phyloP scores from a whole-genome alignment of 2,888 invertebrate genomes.

The Noctuana brunneofusca region DNA sequence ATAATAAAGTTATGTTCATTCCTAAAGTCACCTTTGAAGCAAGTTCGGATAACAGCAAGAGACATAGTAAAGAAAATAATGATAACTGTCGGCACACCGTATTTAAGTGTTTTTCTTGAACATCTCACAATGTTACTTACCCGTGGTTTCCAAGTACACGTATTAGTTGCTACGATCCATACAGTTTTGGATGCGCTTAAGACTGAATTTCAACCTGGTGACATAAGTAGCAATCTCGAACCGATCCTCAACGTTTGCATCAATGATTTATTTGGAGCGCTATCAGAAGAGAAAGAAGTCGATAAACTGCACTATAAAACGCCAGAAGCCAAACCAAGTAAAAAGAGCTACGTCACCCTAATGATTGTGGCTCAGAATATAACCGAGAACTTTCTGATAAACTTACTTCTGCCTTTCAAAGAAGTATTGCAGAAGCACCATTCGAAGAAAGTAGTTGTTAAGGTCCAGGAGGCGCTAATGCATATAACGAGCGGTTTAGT shows the following conservation, averaged over 20 bases:
- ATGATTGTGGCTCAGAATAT: constrained; percentile 91
- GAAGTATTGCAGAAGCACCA: constrained; percentile 89
- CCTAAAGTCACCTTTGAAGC: constrained; percentile 93
- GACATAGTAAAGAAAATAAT: constrained; percentile 97
- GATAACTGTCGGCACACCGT: constrained; percentile 91
- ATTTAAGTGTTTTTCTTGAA: constrained; percentile 89
- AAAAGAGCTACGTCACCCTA: constrained; percentile 93
- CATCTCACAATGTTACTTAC: constrained; percentile 92
- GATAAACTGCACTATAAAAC: constrained; percentile 91
- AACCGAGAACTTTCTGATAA: constrained; percentile 88
- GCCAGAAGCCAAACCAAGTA: constrained; percentile 90
- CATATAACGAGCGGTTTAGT: constrained; percentile 91
- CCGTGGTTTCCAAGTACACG: constrained; percentile 96
- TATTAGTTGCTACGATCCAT: constrained; percentile 94
- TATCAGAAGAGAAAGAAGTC: constrained; percentile 96
- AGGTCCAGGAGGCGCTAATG: constrained; percentile 90
- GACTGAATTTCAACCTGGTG: constrained; percentile 86
- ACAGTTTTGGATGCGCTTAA: constrained; percentile 89
- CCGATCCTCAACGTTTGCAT: constrained; percentile 92
- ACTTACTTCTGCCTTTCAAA: constrained; percentile 91
- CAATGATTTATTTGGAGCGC: constrained; percentile 93
- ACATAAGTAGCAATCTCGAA: constrained; percentile 90
- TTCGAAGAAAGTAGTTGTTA: constrained; percentile 90
- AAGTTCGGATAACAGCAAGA: constrained; percentile 92
- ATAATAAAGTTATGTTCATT: constrained; percentile 95